Evolutionary conservation across 1,140 invertebrate genomes (phyloP).

Genomic region (Lordiphosa stackelbergi): DNA sequence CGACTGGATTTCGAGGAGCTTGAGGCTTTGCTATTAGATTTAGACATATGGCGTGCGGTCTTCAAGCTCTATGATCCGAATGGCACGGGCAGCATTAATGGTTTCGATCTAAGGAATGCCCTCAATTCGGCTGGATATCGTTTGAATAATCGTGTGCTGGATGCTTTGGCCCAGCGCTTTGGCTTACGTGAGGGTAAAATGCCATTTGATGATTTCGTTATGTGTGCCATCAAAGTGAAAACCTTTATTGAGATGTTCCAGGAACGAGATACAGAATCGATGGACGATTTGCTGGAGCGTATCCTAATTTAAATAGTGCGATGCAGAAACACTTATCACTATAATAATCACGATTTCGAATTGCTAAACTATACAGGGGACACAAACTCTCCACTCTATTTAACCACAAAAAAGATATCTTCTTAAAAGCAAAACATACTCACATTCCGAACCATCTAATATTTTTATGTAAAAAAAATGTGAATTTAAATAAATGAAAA

Average conservation of each 20-base stretch:
- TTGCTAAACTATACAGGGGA: too few species aligned
- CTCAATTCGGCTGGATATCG: slow-evolving; percentile 92
- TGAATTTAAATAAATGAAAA: too few species aligned
- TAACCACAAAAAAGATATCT: too few species aligned
- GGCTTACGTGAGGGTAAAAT: slow-evolving; percentile 89
- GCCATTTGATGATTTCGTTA: slow-evolving; percentile 95
- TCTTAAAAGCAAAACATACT: too few species aligned
- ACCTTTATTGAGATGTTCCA: slow-evolving; percentile 94
- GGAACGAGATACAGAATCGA: slow-evolving; percentile 84
- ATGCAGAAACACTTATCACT: too few species aligned
- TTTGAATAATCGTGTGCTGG: slow-evolving; percentile 92
- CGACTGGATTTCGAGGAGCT: slow-evolving; percentile 97
- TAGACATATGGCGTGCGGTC: slow-evolving; percentile 93
- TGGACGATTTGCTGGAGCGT: slow-evolving; percentile 92
- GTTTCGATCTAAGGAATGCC: slow-evolving; percentile 90
- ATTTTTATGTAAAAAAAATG: too few species aligned
- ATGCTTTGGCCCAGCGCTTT: slow-evolving; percentile 93
- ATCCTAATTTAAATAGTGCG: too few species aligned
- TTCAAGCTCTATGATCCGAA: slow-evolving; percentile 93
- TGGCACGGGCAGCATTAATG: slow-evolving; percentile 87
- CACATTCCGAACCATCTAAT: too few species aligned
- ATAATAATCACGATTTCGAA: too few species aligned
- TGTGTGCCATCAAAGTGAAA: slow-evolving; percentile 94
- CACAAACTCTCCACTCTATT: too few species aligned
- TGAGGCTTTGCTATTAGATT: slow-evolving; percentile 89